Base-by-base conservation (phyloP, 2,797 vertebrate genomes). In the Otus scops region DNA sequence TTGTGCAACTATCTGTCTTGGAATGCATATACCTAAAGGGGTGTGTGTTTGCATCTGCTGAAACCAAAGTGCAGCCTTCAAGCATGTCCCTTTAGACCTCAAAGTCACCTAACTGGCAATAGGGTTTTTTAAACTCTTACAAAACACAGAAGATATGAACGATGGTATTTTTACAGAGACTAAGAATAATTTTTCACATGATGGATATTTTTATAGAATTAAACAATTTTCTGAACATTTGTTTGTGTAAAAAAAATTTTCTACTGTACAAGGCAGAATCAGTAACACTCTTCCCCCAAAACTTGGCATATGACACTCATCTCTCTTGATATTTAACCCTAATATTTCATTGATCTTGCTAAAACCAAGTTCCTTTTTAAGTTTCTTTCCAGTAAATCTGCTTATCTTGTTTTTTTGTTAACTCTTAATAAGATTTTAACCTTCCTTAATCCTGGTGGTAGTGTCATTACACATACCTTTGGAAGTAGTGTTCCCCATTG, bases 231-330 rank as follows among this genome's bases (percentile, higher is more conserved):
- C 23, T 75, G 30, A 75, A 17, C 3, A 17, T 8, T 64, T 91
- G 10, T 34, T 45, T 21, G 15, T 7, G 22, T 22, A 2, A 2
- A 23, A 56, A 6, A 10, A 51, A 4, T 9, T 54, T 73, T 68
- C 11, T 3, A 10, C 24, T 67, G 4, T 13, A 30, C 5, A 14
- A n/a, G 23, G 17, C 20, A 51, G 65, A 65, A 54, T 68, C 32
- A 30, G 18, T 17, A 89, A 32, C 8, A 2, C 11, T 41, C 47
- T 13, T 16, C 4, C 6, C 26, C 1, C 0, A 6, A 24, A 23
- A 59, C 5, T 2, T 85, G 50, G 45, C 16, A 12, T 19, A 24
- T 5, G 2, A 36, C 41, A 65, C 71, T 14, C 13, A 30, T 5
- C 3, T 70, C 30, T n/a, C 41, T 23, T 30, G 19, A 20, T 85